Evolutionary conservation across 1,140 invertebrate genomes (phyloP), one percentile per base, ranked within the genome.

Genomic region (Drosophila ambigua): DNA sequence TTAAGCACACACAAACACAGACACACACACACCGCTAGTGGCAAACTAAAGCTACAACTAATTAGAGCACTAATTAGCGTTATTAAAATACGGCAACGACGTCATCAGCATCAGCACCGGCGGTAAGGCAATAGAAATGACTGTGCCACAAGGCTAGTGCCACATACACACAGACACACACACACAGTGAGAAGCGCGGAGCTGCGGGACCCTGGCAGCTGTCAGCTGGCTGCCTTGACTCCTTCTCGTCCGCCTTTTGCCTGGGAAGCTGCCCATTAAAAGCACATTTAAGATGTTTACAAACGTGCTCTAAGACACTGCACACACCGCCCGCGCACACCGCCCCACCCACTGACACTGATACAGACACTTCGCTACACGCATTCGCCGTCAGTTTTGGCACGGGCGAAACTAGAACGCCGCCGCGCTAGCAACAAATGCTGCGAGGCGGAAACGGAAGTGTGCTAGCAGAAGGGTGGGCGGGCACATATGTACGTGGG

Each of bases 271-370:
- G 76, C 79, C 87, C 83, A 88, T 88, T 88, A 88, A 88, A 88
- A 88, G 84, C 76, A 88, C 83, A 88, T 88, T 88, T 88, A 83
- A 88, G 83, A 88, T 88, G 83, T 88, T 88, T 88, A 88, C 83
- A 88, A 88, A 88, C 83, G 83, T 88, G 79, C 88, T 83, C 62
- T 60, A 57, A 88, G 79, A 88, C 79, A 26, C 58, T 68, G 61
- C 78, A 75, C 67, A 85, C 64, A 61, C 59, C 59, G 6, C 44
- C 59, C 44, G 54, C 20, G 24, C 13, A 61, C 46, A 61, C 64
- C 64, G 62, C 51, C 80, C 44, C 8, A 16, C 16, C 11, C 50
- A 43, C 50, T 57, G 51, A 23, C 20, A 61, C 48, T 45, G 35
- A 39, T 39, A 39, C 58, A 53, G 26, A 20, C 35, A 55, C 35